Evolutionary conservation across 2,888 invertebrate genomes (phyloP), one percentile per base, ranked within the genome.

Genomic region (Entomobrya multifasciata): DNA sequence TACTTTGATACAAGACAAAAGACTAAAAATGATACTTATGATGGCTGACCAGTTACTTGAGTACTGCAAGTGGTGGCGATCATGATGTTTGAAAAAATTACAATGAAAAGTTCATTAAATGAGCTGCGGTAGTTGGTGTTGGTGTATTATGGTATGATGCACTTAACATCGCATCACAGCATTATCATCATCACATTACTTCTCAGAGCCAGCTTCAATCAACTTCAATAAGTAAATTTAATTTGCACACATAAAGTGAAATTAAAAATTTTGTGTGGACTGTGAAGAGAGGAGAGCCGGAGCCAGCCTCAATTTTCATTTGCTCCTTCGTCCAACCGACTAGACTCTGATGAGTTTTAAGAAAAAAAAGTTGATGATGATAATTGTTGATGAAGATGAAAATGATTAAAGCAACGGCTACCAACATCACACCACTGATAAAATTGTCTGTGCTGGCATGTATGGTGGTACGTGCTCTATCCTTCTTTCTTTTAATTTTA

Each of bases 161-260:
- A n/a, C 20, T 36, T 36, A 77, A 22, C 77, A 77, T 4, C 52
- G 17, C 36, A 3, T 5, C 17, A 72, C 4, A 22, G 49, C 27
- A 30, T 27, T 8, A 36, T 8, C 36, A 36, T 8, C 36, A 36
- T 8, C 36, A 8, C 4, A 36, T 36, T 8, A 6, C 36, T 36
- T 36, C 36, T 36, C 36, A 36, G 36, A 20, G 30, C 10, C 27
- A 55, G 83, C 52, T 44, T 87, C 87, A 87, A 87, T 87, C 87
- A 87, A 82, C 77, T 87, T 82, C 60, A 87, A 87, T 87, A 87
- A 87, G 82, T 81, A 78, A 87, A 87, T 87, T 87, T 87, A 87
- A 87, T 87, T 87, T 87, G 87, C 87, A 87, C 87, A 82, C 87
- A 77, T 87, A 87, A 87, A 87, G 87, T 82, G 87, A 87, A 82